Conservation (phyloP, 2,888 invertebrate genomes). For the Brachyptera risi region DNA sequence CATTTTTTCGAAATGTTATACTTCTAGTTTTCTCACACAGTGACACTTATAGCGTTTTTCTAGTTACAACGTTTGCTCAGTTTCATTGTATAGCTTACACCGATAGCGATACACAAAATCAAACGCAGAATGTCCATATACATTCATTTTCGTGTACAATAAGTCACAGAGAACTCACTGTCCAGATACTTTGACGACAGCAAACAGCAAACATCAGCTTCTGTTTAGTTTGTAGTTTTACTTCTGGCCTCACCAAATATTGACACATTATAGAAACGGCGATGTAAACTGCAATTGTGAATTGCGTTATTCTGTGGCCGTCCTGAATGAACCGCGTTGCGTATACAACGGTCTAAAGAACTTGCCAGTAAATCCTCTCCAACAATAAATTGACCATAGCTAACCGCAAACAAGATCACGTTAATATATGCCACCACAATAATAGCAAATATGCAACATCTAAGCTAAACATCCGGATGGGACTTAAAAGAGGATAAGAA, state of each 20-base stretch:
- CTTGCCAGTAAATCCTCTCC: background rate
- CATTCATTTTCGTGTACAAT: too few relatives aligned
- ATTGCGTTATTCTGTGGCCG: background rate
- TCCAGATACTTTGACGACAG: too few relatives aligned
- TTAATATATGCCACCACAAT: background rate
- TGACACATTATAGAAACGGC: constrained; percentile 4
- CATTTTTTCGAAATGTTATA: too few relatives aligned
- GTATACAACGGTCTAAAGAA: background rate
- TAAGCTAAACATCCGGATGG: background rate
- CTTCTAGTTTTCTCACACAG: too few relatives aligned
- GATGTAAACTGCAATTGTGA: background rate
- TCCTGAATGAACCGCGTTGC: background rate
- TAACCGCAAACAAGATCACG: constrained; percentile 1
- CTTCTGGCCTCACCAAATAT: background rate
- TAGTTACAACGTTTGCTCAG: too few relatives aligned
- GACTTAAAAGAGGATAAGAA: background rate
- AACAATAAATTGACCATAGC: constrained; percentile 12
- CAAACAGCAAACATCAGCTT: too few relatives aligned
- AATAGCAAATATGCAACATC: background rate
- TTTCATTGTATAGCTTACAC: too few relatives aligned
- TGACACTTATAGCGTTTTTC: too few relatives aligned
- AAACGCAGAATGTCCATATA: too few relatives aligned
- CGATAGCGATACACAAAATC: too few relatives aligned
- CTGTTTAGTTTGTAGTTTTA: too few relatives aligned
- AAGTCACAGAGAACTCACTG: too few relatives aligned